Conservation (phyloP, 2,888 invertebrate species). For the Iselma pallidipennis region DNA sequence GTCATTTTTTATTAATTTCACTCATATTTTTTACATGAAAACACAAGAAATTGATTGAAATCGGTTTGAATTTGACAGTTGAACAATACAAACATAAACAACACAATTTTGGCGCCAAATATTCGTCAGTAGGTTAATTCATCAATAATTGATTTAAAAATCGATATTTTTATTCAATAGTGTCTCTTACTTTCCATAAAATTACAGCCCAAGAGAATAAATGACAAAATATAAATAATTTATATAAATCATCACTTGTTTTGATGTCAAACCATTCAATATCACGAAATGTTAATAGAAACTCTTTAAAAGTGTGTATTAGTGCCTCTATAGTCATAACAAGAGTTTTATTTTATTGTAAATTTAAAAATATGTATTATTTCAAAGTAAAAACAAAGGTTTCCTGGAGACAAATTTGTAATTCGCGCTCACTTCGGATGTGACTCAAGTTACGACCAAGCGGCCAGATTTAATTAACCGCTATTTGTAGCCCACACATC, state of each 20-base stretch:
- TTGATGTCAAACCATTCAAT: conserved; percentile 30
- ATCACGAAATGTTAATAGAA: neutral
- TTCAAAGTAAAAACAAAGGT: too few relatives aligned
- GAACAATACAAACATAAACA: conserved; percentile 2
- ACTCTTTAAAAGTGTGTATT: neutral
- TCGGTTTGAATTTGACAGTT: conserved; percentile 4
- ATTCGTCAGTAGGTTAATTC: too few relatives aligned
- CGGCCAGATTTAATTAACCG: too few relatives aligned
- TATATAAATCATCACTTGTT: conserved; percentile 38
- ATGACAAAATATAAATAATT: conserved; percentile 37
- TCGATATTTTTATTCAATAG: neutral
- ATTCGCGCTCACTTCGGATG: too few relatives aligned
- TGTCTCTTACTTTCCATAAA: conserved; percentile 33
- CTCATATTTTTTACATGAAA: neutral
- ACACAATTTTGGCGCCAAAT: neutral
- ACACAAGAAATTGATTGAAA: conserved; percentile 2
- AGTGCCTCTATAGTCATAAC: conserved; percentile 1
- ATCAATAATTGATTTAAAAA: neutral
- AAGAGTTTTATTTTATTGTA: neutral
- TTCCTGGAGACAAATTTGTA: too few relatives aligned
- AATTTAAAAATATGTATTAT: neutral
- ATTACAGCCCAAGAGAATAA: conserved; percentile 37
- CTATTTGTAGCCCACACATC: too few relatives aligned
- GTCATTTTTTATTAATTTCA: conserved; percentile 27
- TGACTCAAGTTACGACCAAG: too few relatives aligned